These are phyloP conservation scores for Alcis repandata DNA, from an alignment of 2,888 invertebrate species.

Conservation along the genomic window DNA sequence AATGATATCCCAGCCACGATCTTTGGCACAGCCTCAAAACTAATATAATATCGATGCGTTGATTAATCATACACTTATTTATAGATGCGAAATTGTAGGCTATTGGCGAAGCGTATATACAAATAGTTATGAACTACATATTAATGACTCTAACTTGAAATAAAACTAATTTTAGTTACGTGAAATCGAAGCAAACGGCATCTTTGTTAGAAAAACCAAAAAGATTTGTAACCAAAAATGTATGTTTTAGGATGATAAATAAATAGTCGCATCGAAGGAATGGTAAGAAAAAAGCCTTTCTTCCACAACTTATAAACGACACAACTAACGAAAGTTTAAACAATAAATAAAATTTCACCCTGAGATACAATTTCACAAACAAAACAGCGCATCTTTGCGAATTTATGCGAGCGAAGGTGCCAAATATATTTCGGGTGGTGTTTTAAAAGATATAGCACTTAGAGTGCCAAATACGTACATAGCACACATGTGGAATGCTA, in stretches of 20 bases:
- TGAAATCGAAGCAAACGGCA: too few species aligned
- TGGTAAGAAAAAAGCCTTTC: not conserved
- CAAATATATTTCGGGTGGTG: conserved; percentile 44
- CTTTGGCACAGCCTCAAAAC: conserved; percentile 24
- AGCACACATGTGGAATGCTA: conserved; percentile 36
- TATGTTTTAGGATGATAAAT: too few species aligned
- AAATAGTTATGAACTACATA: not conserved
- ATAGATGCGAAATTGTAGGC: conserved; percentile 3
- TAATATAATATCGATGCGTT: conserved; percentile 14
- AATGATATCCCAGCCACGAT: not conserved
- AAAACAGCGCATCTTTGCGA: conserved; percentile 37
- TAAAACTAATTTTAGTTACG: not conserved
- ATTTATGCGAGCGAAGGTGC: conserved; percentile 37
- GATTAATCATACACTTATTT: conserved; percentile 20
- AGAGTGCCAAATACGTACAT: conserved; percentile 49
- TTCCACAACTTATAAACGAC: not conserved
- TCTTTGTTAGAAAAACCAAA: too few species aligned
- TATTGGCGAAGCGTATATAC: not conserved
- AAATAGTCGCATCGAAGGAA: too few species aligned
- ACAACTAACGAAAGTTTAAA: not conserved
- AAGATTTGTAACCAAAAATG: too few species aligned
- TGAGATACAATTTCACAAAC: conserved; percentile 3
- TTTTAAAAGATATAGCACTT: conserved; percentile 34
- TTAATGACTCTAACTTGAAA: not conserved
- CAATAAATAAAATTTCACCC: not conserved